Percentiles rank a stretch among this genome's conserved stretches.
Evolutionary conservation across 2,888 invertebrate genomes (phyloP).

Genomic region (Caradrina clavipalpis): DNA sequence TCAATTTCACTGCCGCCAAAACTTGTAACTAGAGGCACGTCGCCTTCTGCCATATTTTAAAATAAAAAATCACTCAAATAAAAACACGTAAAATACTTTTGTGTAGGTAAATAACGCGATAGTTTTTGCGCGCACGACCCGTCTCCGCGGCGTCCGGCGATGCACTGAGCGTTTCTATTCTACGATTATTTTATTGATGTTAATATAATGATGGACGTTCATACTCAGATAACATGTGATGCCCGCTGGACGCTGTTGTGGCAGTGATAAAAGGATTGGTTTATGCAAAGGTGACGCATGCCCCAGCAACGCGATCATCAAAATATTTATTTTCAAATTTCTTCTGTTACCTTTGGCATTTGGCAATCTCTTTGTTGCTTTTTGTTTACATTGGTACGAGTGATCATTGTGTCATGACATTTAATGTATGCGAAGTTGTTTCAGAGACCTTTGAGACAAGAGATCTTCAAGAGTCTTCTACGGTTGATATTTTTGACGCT

Average conservation of each 20-base stretch:
- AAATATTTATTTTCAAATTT: constrained; percentile 35
- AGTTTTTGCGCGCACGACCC: constrained; percentile 62
- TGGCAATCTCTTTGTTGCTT: constrained; percentile 26
- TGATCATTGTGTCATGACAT: neutral
- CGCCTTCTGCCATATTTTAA: constrained; percentile 84
- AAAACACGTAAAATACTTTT: constrained; percentile 69
- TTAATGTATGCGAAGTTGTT: neutral
- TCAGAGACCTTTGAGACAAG: neutral
- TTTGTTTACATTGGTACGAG: constrained; percentile 35
- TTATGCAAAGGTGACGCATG: constrained; percentile 71
- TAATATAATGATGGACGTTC: constrained; percentile 81
- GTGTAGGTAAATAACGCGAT: constrained; percentile 47
- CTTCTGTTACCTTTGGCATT: neutral
- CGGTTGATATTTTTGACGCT: too few species aligned
- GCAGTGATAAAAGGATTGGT: constrained; percentile 85
- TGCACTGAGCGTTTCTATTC: constrained; percentile 75
- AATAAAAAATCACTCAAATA: constrained; percentile 58
- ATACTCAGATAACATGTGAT: constrained; percentile 84
- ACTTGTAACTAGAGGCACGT: constrained; percentile 86
- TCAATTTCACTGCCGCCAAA: constrained; percentile 86
- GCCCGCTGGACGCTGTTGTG: constrained; percentile 76
- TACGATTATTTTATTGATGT: constrained; percentile 86
- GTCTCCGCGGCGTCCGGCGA: constrained; percentile 70
- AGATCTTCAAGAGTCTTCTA: neutral
- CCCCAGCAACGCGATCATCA: constrained; percentile 36